phyloP scores from a whole-genome alignment of 2,888 invertebrate species.

The Opisthograptis luteolata region DNA sequence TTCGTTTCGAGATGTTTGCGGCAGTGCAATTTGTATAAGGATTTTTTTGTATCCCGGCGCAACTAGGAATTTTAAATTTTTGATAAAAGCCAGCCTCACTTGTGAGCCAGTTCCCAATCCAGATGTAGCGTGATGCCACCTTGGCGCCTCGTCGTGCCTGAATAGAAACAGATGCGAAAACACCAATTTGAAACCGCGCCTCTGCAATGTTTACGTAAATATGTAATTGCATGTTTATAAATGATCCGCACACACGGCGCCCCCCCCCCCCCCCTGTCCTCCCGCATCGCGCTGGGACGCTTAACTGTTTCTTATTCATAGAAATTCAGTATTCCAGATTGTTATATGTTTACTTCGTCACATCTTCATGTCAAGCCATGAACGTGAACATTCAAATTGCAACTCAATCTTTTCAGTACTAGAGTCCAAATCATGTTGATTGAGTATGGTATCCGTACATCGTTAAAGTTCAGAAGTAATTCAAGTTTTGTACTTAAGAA shows the following conservation, averaged over 20 bases:
- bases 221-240: constrained; percentile 17
- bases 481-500: constrained; percentile 52
- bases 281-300: constrained; percentile 1
- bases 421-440: constrained; percentile 24
- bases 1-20: too few species aligned
- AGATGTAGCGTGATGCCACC: too few species aligned
- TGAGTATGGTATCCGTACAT: constrained; percentile 23
- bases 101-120: too few species aligned
- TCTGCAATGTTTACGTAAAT: neutral
- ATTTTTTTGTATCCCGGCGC: too few species aligned
- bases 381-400: constrained; percentile 4
- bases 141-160: neutral
- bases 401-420: neutral
- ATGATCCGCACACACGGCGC: neutral
- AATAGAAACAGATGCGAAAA: neutral
- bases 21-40: too few species aligned
- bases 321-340: constrained; percentile 46
- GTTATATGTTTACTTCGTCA: constrained; percentile 38
- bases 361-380: constrained; percentile 5
- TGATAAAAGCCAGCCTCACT: too few species aligned
- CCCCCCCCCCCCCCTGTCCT: neutral
- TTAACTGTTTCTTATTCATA: constrained; percentile 55
- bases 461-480: constrained; percentile 48
- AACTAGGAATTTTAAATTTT: too few species aligned
- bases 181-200: neutral